Evolutionary conservation across 2,113 vertebrate genomes (phyloP).

Genomic region (Amphiprion ocellaris): DNA sequence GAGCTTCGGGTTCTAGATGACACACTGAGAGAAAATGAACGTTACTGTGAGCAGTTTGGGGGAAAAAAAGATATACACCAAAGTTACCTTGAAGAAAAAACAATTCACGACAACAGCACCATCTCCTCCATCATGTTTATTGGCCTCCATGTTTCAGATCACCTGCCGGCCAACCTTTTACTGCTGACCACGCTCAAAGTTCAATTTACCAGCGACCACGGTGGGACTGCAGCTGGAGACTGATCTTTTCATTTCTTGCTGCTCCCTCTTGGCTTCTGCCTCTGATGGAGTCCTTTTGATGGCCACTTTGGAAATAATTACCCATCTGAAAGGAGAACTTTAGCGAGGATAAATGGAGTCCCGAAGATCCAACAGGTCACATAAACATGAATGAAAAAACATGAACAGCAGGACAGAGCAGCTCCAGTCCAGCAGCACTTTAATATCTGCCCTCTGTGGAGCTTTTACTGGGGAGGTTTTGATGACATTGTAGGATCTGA

Average conservation of each 20-base stretch:
- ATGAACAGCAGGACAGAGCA: too few relatives aligned
- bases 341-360: conserved; percentile 39
- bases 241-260: conserved; percentile 48
- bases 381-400: conserved; percentile 1
- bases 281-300: conserved; percentile 50
- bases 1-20: neutral
- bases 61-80: neutral
- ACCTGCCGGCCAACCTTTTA: conserved; percentile 37
- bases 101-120: neutral
- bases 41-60: neutral
- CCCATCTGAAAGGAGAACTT: conserved; percentile 44
- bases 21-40: neutral
- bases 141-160: conserved; percentile 31
- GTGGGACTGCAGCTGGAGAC: conserved; percentile 32
- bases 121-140: conserved; percentile 36
- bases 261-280: conserved; percentile 52
- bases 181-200: conserved; percentile 26
- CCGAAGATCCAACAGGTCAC: neutral
- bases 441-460: too few relatives aligned
- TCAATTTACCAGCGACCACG: conserved; percentile 29
- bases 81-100: conserved; percentile 21
- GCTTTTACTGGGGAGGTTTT: too few relatives aligned
- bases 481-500: too few relatives aligned
- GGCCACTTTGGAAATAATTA: conserved; percentile 60
- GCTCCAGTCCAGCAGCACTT: too few relatives aligned